Evolutionary conservation across 2,888 invertebrate genomes (phyloP).

Genomic region (Drosophila longiperda): DNA sequence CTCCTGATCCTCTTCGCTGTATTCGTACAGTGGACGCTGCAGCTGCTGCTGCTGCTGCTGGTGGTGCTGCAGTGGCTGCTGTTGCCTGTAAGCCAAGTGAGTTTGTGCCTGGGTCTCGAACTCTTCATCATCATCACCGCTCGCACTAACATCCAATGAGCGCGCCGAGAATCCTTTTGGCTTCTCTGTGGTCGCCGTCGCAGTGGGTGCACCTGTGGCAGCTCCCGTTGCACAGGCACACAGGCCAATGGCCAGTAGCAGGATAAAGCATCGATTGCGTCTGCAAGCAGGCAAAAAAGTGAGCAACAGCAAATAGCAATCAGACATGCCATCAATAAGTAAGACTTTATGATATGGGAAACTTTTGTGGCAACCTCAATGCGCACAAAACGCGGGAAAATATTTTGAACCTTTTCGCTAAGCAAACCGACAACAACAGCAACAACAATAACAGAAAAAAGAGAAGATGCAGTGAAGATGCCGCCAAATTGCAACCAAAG

Average conservation of each 20-base stretch:
- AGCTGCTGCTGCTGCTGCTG: conserved; percentile 72
- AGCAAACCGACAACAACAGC: conserved; percentile 30
- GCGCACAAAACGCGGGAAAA: conserved; percentile 78
- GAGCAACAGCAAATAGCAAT: conserved; percentile 50
- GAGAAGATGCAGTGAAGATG: conserved; percentile 61
- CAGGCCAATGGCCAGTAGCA: conserved; percentile 73
- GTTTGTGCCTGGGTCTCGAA: conserved; percentile 85
- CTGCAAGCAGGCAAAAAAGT: conserved; percentile 56
- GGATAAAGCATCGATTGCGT: conserved; percentile 60
- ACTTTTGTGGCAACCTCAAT: conserved; percentile 69
- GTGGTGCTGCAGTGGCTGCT: conserved; percentile 65
- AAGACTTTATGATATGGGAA: conserved; percentile 82
- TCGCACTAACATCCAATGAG: conserved; percentile 73
- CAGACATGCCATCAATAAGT: conserved; percentile 75
- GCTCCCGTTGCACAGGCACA: conserved; percentile 70
- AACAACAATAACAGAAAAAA: conserved; percentile 25
- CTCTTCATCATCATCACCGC: conserved; percentile 78
- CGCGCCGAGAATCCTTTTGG: conserved; percentile 83
- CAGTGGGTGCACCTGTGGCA: conserved; percentile 63
- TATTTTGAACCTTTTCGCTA: conserved; percentile 63
- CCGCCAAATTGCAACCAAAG: conserved; percentile 77
- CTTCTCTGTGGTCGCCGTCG: conserved; percentile 79
- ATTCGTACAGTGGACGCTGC: conserved; percentile 80
- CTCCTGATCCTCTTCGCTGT: conserved; percentile 84
- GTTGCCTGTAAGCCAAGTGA: conserved; percentile 81